Evolutionary conservation across 2,113 vertebrate species (phyloP).

Genomic region (Phyllostomus discolor): DNA sequence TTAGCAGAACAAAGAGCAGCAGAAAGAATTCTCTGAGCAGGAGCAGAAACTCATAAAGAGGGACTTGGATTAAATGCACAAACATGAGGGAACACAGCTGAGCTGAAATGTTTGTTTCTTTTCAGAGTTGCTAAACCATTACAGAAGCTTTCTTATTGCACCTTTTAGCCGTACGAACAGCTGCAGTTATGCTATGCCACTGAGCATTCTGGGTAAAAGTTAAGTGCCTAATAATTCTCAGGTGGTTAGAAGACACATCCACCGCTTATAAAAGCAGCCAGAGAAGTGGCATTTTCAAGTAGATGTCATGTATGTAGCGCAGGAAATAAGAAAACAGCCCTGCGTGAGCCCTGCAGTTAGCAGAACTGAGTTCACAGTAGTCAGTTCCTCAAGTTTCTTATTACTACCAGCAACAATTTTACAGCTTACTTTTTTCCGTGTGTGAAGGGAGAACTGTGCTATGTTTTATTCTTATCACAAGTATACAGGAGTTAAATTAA

Average conservation of each 20-base stretch:
- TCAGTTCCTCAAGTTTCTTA: not conserved
- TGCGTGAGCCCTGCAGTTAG: not conserved
- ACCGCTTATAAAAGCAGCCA: not conserved
- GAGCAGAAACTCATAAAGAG: not conserved
- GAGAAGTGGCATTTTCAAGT: not conserved
- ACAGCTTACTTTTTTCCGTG: not conserved
- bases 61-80: not conserved
- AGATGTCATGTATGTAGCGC: not conserved
- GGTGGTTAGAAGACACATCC: not conserved
- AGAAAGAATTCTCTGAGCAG: conserved; percentile 9
- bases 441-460: not conserved
- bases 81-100: not conserved
- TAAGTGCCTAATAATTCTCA: not conserved
- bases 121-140: not conserved
- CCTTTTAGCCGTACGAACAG: not conserved
- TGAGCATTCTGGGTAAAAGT: not conserved
- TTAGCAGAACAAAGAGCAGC: not conserved
- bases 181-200: not conserved
- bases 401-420: not conserved
- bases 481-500: not conserved
- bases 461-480: not conserved
- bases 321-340: not conserved
- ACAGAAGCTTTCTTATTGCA: not conserved
- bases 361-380: not conserved
- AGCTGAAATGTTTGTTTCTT: not conserved